A percentile compares a stretch with the other conserved stretches of the same genome.
Conservation (phyloP, 2,113 vertebrate genomes). For the Xiphophorus couchianus region DNA sequence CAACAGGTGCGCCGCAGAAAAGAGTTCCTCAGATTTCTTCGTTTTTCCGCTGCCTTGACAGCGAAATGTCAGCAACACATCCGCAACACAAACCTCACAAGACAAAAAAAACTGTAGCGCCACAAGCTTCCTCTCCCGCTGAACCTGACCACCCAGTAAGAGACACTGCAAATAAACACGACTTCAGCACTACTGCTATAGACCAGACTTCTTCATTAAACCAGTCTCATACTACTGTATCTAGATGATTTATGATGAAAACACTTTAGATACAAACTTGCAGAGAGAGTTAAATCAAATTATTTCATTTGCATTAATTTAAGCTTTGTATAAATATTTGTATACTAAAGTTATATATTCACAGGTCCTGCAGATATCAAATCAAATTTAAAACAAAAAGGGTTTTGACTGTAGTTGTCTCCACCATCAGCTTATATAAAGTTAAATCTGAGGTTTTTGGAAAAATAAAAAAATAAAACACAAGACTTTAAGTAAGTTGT, state of each 20-base stretch:
- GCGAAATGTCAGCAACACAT: slow-evolving; percentile 61
- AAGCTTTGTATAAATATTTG: background rate
- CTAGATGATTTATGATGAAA: background rate
- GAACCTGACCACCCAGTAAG: slow-evolving; percentile 63
- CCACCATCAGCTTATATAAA: background rate
- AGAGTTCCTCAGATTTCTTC: slow-evolving; percentile 21
- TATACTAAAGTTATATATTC: no score
- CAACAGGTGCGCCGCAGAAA: slow-evolving; percentile 58
- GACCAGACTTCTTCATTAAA: slow-evolving; percentile 10
- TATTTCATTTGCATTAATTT: background rate
- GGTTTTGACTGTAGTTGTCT: background rate
- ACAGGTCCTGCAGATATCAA: background rate
- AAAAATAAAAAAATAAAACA: no score
- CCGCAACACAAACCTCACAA: slow-evolving; percentile 34
- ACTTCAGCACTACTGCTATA: slow-evolving; percentile 11
- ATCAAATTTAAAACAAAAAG: background rate
- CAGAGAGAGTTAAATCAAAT: background rate
- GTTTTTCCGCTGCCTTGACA: slow-evolving; percentile 27
- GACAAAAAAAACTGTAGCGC: slow-evolving; percentile 39
- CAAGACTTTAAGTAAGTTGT: no score
- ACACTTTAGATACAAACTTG: background rate
- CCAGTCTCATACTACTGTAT: background rate
- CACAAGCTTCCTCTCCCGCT: slow-evolving; percentile 39
- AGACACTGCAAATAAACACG: slow-evolving; percentile 40
- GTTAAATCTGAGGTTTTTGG: no score